A percentile compares a stretch with the other conserved stretches of the same genome.
These are phyloP conservation scores for Sterna hirundo DNA, from an alignment of 2,113 vertebrate genomes.

Conservation along the genomic window DNA sequence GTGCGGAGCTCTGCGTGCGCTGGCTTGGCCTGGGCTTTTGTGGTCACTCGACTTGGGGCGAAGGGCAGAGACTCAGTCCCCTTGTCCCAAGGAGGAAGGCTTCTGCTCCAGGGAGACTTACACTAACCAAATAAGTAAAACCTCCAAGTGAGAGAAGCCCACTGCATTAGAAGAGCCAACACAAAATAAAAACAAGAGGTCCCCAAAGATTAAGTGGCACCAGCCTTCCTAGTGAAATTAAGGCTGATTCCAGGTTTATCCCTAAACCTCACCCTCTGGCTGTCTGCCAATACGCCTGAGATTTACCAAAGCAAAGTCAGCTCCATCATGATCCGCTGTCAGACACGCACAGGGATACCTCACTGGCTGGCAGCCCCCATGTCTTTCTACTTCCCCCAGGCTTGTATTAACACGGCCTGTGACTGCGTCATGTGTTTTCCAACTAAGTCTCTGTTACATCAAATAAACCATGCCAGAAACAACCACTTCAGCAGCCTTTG, in stretches of 20 bases:
- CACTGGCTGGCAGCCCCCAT: rapidly evolving
- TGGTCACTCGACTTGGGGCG: background rate
- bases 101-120: background rate
- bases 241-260: background rate
- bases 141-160: background rate
- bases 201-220: background rate
- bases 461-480: background rate
- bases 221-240: background rate
- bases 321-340: background rate
- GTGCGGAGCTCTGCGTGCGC: rapidly evolving
- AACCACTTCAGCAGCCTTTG: background rate
- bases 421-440: background rate
- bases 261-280: background rate
- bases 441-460: background rate
- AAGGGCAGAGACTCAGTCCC: background rate
- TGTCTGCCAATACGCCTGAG: background rate
- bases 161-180: background rate
- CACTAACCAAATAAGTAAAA: background rate
- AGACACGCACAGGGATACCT: background rate
- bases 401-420: background rate
- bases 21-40: background rate
- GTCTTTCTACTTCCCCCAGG: background rate
- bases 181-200: background rate
- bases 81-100: background rate
- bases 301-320: background rate